Conservation (phyloP, 2,797 vertebrate species). For the Hydrocynus forskahlii region DNA sequence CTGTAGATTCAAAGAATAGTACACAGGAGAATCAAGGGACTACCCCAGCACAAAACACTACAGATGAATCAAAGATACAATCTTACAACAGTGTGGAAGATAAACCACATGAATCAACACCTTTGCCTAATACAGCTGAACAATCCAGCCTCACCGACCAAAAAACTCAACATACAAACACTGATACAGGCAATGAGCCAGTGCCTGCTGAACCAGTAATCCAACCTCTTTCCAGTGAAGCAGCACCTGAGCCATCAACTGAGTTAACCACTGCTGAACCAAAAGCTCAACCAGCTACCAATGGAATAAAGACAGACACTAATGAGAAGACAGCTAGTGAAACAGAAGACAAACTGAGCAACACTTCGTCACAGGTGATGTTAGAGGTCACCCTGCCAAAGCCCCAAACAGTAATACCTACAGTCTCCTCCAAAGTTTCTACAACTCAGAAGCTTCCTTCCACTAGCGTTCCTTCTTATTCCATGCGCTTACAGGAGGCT, state of each 20-base stretch:
- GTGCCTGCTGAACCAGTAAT: neutral
- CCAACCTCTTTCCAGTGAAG: neutral
- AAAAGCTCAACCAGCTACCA: constrained; percentile 1
- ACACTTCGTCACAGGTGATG: neutral
- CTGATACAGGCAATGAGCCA: neutral
- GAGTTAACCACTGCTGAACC: neutral
- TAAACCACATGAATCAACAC: neutral
- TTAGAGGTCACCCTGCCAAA: constrained; percentile 12
- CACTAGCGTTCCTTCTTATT: constrained; percentile 63
- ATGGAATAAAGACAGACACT: constrained; percentile 1
- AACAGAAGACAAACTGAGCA: constrained; percentile 23
- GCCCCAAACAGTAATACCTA: constrained; percentile 33
- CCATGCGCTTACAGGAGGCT: constrained; percentile 84
- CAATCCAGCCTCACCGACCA: neutral
- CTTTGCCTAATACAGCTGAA: neutral
- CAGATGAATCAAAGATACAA: neutral
- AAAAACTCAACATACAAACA: neutral
- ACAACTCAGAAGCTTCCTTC: constrained; percentile 77
- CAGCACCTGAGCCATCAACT: constrained; percentile 15
- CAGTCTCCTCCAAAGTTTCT: constrained; percentile 67
- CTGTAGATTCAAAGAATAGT: constrained; percentile 41
- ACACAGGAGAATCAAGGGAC: neutral
- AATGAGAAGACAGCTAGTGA: neutral
- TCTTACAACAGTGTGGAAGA: constrained; percentile 8
- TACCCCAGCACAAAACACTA: constrained; percentile 6